A percentile compares a stretch with the other conserved stretches of the same genome.
Conservation (phyloP, 1,140 invertebrate genomes). For the Cotesia glomerata region DNA sequence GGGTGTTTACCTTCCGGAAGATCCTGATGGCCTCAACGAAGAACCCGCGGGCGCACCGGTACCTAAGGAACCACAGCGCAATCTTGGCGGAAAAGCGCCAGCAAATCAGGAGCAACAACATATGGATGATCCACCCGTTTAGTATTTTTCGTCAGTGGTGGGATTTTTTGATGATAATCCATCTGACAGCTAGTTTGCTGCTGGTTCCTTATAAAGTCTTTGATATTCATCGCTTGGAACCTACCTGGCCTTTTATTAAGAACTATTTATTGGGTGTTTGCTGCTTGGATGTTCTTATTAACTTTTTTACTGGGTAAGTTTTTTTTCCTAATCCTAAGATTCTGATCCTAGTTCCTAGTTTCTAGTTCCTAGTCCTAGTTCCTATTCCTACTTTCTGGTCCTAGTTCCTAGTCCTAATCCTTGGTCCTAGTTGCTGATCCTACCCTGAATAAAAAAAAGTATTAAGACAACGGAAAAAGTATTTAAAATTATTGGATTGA, state of each 20-base stretch:
- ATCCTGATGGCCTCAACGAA: constrained; percentile 46
- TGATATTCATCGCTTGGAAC: constrained; percentile 31
- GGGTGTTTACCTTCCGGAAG: constrained; percentile 8
- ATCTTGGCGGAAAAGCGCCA: constrained; percentile 48
- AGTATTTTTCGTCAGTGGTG: constrained; percentile 56
- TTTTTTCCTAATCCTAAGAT: not conserved
- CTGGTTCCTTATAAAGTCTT: constrained; percentile 50
- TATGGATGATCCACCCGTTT: constrained; percentile 53
- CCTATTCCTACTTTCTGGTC: too few species aligned
- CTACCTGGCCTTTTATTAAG: constrained; percentile 42
- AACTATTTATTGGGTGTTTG: constrained; percentile 42
- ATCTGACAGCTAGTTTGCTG: constrained; percentile 39
- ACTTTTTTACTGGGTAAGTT: constrained; percentile 53
- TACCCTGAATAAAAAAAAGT: too few species aligned
- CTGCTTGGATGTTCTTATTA: constrained; percentile 50
- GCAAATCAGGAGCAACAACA: constrained; percentile 44
- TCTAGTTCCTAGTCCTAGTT: not conserved
- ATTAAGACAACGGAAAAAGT: too few species aligned
- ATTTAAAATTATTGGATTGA: too few species aligned
- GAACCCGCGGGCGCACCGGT: constrained; percentile 45
- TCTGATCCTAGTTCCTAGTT: not conserved
- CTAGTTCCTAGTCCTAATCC: too few species aligned
- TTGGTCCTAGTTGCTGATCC: too few species aligned
- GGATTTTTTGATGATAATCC: constrained; percentile 48
- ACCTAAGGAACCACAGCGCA: constrained; percentile 49